Evolutionary conservation across 2,888 invertebrate species (phyloP).

Genomic region (Metallyticus violacea): DNA sequence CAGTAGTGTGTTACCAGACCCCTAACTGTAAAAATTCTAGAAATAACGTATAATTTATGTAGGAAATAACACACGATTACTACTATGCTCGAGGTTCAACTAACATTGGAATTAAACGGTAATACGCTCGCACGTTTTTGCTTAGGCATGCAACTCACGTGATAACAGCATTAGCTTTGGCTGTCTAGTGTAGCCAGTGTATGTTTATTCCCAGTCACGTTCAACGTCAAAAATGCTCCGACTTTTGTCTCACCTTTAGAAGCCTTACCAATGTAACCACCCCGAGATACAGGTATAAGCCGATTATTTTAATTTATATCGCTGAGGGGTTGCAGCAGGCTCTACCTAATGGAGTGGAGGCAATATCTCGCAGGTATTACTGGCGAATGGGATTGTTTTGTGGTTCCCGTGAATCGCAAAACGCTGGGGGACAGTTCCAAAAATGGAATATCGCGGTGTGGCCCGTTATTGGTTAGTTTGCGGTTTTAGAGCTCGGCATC

Average conservation of each 20-base stretch:
- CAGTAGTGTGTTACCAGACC: too few relatives aligned
- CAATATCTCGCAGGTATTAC: neutral
- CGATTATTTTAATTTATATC: neutral
- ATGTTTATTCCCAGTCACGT: neutral
- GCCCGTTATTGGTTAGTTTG: neutral
- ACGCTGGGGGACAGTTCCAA: neutral
- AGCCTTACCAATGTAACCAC: neutral
- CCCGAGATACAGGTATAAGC: neutral
- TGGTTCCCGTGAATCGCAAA: too few relatives aligned
- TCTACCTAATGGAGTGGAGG: neutral
- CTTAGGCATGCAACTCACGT: too few relatives aligned
- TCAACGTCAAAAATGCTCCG: neutral
- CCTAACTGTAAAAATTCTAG: too few relatives aligned
- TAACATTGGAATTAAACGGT: too few relatives aligned
- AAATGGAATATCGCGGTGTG: neutral
- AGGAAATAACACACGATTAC: too few relatives aligned
- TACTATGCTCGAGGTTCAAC: too few relatives aligned
- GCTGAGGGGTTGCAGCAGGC: neutral
- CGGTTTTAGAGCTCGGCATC: neutral
- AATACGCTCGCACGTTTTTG: too few relatives aligned
- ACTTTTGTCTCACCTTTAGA: neutral
- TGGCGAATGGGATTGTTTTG: neutral
- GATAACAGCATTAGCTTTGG: too few relatives aligned
- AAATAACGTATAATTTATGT: too few relatives aligned
- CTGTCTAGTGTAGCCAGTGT: neutral